Conservation (phyloP, 2,113 vertebrate species). For the Prietella phreatophila region DNA sequence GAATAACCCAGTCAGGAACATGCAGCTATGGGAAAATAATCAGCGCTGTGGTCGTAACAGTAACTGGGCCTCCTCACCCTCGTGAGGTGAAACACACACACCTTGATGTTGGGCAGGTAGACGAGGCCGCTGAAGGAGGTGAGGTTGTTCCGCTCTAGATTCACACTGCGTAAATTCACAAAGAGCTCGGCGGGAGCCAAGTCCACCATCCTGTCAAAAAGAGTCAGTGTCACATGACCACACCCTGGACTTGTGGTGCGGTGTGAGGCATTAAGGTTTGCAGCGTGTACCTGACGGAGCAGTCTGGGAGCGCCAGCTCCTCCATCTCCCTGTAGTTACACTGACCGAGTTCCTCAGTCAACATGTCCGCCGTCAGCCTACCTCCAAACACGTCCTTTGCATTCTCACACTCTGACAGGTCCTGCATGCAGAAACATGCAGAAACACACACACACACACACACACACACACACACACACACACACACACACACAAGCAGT, state of each 20-base stretch:
- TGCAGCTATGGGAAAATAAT: not conserved
- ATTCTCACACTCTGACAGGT: conserved; percentile 74
- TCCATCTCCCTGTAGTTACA: conserved; percentile 76
- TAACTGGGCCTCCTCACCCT: not conserved
- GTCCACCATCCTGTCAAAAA: conserved; percentile 70
- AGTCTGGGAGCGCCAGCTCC: conserved; percentile 75
- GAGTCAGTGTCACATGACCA: not conserved
- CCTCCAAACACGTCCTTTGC: conserved; percentile 83
- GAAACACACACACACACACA: conserved; percentile 12
- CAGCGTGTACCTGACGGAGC: conserved; percentile 74
- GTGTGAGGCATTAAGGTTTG: no score
- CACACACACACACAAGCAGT: not conserved
- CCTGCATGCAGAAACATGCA: conserved; percentile 61
- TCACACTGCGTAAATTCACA: conserved; percentile 70
- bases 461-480: no score
- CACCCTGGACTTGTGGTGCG: not conserved
- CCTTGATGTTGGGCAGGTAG: conserved; percentile 79
- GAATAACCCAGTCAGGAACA: not conserved
- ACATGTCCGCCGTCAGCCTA: conserved; percentile 78
- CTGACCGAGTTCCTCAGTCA: conserved; percentile 80
- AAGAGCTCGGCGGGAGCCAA: conserved; percentile 76
- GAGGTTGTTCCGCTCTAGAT: conserved; percentile 82
- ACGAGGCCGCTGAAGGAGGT: conserved; percentile 82
- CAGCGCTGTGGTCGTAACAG: not conserved
- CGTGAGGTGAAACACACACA: conserved; percentile 55